These are phyloP conservation scores for Rhinoptilus africanus DNA, from an alignment of 2,113 vertebrate species.

Conservation along the genomic window DNA sequence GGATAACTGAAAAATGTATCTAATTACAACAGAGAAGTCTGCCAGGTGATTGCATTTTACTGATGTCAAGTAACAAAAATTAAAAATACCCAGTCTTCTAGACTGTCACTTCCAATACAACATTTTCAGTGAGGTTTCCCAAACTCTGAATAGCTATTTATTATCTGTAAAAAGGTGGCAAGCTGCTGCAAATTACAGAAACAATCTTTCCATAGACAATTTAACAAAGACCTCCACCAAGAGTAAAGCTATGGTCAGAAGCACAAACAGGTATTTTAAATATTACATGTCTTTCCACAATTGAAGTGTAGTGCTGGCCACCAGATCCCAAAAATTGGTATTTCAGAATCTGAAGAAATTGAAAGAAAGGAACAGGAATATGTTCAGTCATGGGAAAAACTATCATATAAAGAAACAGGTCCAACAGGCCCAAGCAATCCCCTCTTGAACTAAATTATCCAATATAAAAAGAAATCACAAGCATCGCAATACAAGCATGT, in stretches of 20 bases:
- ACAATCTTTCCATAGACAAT: not conserved
- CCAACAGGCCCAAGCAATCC: not conserved
- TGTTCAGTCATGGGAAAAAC: not conserved
- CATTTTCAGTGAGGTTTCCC: not conserved
- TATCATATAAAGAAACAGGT: not conserved
- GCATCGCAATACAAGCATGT: not conserved
- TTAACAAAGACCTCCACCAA: not conserved
- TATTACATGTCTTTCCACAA: not conserved
- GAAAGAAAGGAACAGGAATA: not conserved
- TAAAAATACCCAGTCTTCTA: not conserved
- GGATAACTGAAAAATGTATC: not conserved
- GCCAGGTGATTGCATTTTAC: not conserved
- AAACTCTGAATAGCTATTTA: not conserved
- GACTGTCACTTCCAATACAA: not conserved
- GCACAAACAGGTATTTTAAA: not conserved
- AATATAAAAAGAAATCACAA: not conserved
- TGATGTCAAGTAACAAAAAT: conserved; percentile 5
- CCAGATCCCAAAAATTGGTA: not conserved
- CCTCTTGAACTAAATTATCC: not conserved
- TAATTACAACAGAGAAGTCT: not conserved
- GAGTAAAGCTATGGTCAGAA: not conserved
- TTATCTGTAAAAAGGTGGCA: not conserved
- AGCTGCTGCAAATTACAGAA: not conserved
- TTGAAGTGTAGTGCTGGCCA: not conserved
- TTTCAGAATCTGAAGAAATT: not conserved